A percentile compares a stretch with the other conserved stretches of the same genome.
Conservation (phyloP, 1,140 invertebrate genomes). For the Pseudomyrmex dendroicus region DNA sequence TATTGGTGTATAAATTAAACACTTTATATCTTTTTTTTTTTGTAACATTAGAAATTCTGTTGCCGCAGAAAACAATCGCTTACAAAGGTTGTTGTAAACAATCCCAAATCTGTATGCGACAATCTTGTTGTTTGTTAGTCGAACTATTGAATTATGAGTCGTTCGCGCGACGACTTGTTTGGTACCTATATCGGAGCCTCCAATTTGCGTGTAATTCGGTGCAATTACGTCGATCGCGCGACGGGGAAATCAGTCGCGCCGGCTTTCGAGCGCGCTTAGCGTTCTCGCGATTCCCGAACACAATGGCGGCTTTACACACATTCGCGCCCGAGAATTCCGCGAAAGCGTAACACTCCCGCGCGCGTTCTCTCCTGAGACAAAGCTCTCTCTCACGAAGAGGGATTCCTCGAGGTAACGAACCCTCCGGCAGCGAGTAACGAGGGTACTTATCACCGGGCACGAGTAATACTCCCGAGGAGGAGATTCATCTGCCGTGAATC, state of each 20-base stretch:
- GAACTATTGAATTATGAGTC: not conserved
- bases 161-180: not conserved
- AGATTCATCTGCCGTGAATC: not conserved
- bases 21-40: too few relatives aligned
- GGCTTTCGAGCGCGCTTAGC: not conserved
- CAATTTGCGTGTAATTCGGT: not conserved
- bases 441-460: constrained; percentile 25
- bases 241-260: not conserved
- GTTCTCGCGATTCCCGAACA: constrained; percentile 23
- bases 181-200: too few relatives aligned
- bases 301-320: constrained; percentile 35
- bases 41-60: too few relatives aligned
- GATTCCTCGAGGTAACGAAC: constrained; percentile 42
- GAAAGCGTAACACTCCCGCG: too few relatives aligned
- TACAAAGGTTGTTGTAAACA: not conserved
- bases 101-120: not conserved
- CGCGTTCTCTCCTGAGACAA: constrained; percentile 42
- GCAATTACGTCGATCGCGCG: constrained; percentile 31
- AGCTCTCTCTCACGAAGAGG: constrained; percentile 31
- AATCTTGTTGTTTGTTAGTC: not conserved
- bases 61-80: too few relatives aligned
- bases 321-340: constrained; percentile 20
- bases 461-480: constrained; percentile 8
- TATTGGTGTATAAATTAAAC: too few relatives aligned
- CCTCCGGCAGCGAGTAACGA: constrained; percentile 56